phyloP scores from a whole-genome alignment of 1,140 invertebrate genomes.

The Drosophila guanche region DNA sequence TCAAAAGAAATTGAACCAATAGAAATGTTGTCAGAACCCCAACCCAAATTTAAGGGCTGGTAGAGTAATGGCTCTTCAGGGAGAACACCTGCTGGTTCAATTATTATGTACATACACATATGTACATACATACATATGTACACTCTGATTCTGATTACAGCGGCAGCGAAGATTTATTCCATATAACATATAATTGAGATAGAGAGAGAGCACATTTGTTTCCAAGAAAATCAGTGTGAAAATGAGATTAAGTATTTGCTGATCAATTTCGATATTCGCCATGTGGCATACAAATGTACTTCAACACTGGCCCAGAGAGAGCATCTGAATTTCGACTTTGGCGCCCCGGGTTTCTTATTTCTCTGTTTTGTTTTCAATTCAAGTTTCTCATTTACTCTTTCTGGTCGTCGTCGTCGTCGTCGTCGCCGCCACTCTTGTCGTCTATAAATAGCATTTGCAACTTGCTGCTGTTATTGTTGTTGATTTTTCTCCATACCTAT shows the following conservation, averaged over 20 bases:
- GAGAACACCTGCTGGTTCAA: too few relatives aligned
- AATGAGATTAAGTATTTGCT: background rate
- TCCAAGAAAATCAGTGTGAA: background rate
- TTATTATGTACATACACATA: too few relatives aligned
- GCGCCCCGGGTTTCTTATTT: background rate
- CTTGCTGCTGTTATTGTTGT: slow-evolving; percentile 38
- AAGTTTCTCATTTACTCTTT: slow-evolving; percentile 43
- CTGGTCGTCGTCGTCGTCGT: slow-evolving; percentile 28
- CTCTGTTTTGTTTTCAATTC: slow-evolving; percentile 35
- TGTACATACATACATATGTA: too few relatives aligned
- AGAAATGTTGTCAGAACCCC: too few relatives aligned
- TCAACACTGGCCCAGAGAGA: background rate
- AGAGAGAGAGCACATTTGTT: too few relatives aligned
- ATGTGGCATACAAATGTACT: background rate
- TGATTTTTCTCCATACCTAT: slow-evolving; percentile 58
- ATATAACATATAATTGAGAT: too few relatives aligned
- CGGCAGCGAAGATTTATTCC: too few relatives aligned
- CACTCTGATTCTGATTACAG: too few relatives aligned
- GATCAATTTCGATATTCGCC: background rate
- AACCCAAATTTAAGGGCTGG: too few relatives aligned
- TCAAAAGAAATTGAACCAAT: too few relatives aligned
- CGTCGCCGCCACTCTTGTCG: slow-evolving; percentile 15
- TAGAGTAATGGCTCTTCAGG: too few relatives aligned
- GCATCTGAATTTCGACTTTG: slow-evolving; percentile 13
- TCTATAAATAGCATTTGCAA: slow-evolving; percentile 54